These are phyloP conservation scores for Syrista parreyssii DNA, from an alignment of 2,888 invertebrate genomes.

Conservation along the genomic window DNA sequence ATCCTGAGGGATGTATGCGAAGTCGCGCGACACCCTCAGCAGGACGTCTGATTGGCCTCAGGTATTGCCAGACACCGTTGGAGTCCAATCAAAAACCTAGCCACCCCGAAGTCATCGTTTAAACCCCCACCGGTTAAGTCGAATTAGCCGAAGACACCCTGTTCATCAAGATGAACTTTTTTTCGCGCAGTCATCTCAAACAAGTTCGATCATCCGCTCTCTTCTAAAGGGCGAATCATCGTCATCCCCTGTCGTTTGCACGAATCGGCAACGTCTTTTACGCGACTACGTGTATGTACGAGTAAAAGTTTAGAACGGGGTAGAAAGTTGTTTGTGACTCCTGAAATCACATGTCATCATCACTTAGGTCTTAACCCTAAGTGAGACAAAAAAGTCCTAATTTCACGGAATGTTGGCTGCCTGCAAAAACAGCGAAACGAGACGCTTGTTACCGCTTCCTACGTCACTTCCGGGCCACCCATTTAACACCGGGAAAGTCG, in stretches of 20 bases:
- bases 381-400: not conserved
- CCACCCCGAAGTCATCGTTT: conserved; percentile 17
- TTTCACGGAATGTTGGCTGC: not conserved
- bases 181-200: not conserved
- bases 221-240: not conserved
- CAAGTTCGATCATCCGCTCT: not conserved
- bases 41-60: conserved; percentile 44
- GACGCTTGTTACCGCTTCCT: not conserved
- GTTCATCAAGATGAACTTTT: not conserved
- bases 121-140: conserved; percentile 46
- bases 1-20: conserved; percentile 39
- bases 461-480: not conserved
- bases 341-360: not conserved
- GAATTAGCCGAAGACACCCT: not conserved
- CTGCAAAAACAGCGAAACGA: not conserved
- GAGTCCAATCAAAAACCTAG: conserved; percentile 45
- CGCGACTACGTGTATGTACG: not conserved
- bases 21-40: conserved; percentile 41
- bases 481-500: not conserved
- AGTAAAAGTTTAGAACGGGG: not conserved
- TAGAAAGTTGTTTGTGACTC: not conserved
- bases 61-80: conserved; percentile 51
- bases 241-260: not conserved
- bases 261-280: not conserved
- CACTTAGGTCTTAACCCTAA: not conserved